Base-by-base conservation (phyloP, 2,797 vertebrate species). In the Brachyrhaphis roseni region DNA sequence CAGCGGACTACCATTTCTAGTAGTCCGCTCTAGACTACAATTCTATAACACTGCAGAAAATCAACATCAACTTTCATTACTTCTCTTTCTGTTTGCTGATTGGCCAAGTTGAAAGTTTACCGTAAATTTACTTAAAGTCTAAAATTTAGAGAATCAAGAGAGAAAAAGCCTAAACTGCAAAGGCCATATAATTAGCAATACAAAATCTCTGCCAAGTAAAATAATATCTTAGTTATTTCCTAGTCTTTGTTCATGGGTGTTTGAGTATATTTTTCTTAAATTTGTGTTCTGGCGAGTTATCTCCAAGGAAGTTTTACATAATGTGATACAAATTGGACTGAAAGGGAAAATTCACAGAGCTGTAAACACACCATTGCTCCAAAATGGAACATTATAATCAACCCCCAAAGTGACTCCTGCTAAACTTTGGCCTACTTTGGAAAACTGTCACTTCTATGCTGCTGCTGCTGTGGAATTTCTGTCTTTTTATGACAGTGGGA, bases 391-490 rank as follows among this genome's bases (percentile, higher is more conserved):
- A 75, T 86, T 85, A 81, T 80, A 88, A 92, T 92, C 79, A 84
- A 89, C 80, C 87, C 87, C 74, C 77, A 75, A 76, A 82, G 75
- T 88, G 87, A 90, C 86, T 91, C 90, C 82, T 75, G 72, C 45
- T 82, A 74, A 91, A 91, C 88, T 91, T 91, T 91, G 91, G 71
- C 92, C 92, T 90, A 92, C 84, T 92, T 91, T 82, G 68, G 75
- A 77, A 89, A 87, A 88, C 80, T 90, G 83, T 89, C 90, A 86
- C 92, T 89, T 85, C 84, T 70, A 73, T 57, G 41, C 70, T 86
- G 26, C 43, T 45, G 8, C 41, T 84, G 76, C 68, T 0, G 18
- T 66, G 68, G 51, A 84, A 73, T 86, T 89, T 82, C 20, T 45
- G 70, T 34, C 64, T 74, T 82, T 91, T 88, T 86, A 86, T 91